phyloP scores from a whole-genome alignment of 2,113 vertebrate species.

The Rostratula benghalensis region DNA sequence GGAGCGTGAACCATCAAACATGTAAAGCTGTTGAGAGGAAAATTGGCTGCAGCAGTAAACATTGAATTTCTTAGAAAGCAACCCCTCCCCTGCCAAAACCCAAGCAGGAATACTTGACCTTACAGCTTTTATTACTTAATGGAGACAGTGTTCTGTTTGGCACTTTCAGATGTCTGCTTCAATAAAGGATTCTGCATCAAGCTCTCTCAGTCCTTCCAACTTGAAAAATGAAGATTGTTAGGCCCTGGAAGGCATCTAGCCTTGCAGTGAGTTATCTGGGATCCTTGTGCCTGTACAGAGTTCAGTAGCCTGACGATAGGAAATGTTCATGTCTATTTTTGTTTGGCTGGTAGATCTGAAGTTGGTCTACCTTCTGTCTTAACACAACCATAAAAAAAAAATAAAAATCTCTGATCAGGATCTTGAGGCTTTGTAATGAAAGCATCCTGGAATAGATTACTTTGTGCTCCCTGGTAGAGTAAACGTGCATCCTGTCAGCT shows the following conservation, averaged over 20 bases:
- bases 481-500: not conserved
- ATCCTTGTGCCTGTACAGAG: not conserved
- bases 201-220: not conserved
- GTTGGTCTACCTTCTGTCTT: slow-evolving; percentile 28
- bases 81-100: not conserved
- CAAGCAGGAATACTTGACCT: not conserved
- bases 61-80: slow-evolving; percentile 45
- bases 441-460: slow-evolving; percentile 44
- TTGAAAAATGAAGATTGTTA: not conserved
- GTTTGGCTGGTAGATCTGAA: not conserved
- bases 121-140: not conserved
- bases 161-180: not conserved
- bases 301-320: not conserved
- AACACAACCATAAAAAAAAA: not conserved
- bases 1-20: not conserved
- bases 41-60: not conserved
- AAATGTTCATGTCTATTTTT: slow-evolving; percentile 12
- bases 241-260: not conserved
- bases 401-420: not conserved
- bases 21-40: not conserved
- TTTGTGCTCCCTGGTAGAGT: not conserved
- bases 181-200: not conserved
- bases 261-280: not conserved
- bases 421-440: slow-evolving; percentile 44
- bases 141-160: not conserved